phyloP scores from a whole-genome alignment of 1,140 invertebrate genomes.

The Pomacea maculata region DNA sequence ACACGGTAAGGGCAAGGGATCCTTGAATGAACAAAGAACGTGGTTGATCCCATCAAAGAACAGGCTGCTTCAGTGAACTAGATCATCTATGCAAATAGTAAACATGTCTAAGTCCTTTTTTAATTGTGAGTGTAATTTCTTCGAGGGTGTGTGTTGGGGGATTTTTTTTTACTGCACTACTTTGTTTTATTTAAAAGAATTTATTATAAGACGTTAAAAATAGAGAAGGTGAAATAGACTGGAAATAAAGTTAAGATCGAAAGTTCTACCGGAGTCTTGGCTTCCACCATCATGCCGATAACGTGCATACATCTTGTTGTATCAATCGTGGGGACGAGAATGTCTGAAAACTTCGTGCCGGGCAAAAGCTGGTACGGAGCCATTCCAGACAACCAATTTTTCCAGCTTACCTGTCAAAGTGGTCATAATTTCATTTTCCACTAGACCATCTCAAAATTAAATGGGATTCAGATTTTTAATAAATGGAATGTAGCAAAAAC shows the following conservation, averaged over 20 bases:
- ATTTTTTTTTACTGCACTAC: constrained; percentile 52
- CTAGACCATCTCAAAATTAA: no score
- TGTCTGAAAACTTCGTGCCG: constrained; percentile 78
- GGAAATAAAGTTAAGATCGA: neutral
- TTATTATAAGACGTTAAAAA: neutral
- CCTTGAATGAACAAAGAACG: constrained; percentile 26
- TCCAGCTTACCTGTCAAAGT: constrained; percentile 66
- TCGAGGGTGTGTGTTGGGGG: constrained; percentile 53
- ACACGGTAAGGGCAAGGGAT: constrained; percentile 64
- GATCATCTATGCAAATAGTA: no score
- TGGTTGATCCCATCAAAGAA: no score
- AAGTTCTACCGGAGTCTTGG: constrained; percentile 58
- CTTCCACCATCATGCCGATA: constrained; percentile 59
- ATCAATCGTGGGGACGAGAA: constrained; percentile 87
- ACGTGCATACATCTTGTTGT: constrained; percentile 79
- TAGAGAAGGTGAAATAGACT: neutral
- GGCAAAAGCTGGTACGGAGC: constrained; percentile 63
- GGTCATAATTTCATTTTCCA: neutral
- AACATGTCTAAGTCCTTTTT: no score
- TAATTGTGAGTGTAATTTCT: constrained; percentile 63
- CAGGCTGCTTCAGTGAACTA: no score
- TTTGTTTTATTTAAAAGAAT: neutral
- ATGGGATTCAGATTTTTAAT: no score
- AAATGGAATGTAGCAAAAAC: no score
- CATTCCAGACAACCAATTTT: constrained; percentile 75